These are phyloP conservation scores for Eupelmus urozonus DNA, from an alignment of 2,888 invertebrate species.

Conservation along the genomic window DNA sequence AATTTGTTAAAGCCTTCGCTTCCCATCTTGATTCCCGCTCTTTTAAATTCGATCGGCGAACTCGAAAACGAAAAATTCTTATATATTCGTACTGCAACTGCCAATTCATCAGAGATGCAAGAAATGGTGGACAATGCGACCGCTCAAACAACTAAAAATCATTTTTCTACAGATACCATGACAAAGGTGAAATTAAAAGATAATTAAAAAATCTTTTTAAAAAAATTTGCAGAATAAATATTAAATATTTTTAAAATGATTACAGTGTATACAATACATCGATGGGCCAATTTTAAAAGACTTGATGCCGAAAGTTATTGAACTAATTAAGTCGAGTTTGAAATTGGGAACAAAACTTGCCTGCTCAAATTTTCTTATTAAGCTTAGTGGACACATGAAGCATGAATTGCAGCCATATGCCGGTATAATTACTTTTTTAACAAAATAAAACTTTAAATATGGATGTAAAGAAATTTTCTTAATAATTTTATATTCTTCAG, in stretches of 20 bases:
- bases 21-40: slow-evolving; percentile 87
- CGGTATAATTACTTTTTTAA: slow-evolving; percentile 69
- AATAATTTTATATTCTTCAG: slow-evolving; percentile 67
- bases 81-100: slow-evolving; percentile 83
- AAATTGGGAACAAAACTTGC: slow-evolving; percentile 92
- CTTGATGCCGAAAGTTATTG: slow-evolving; percentile 88
- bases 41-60: slow-evolving; percentile 92
- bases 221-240: slow-evolving; percentile 4
- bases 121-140: slow-evolving; percentile 89
- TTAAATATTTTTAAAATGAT: slow-evolving; percentile 57
- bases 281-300: slow-evolving; percentile 87
- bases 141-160: slow-evolving; percentile 88
- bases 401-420: slow-evolving; percentile 81
- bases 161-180: slow-evolving; percentile 93
- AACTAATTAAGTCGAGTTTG: slow-evolving; percentile 87
- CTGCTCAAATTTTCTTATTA: slow-evolving; percentile 87
- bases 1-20: slow-evolving; percentile 89
- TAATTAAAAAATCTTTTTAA: slow-evolving; percentile 43
- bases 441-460: not conserved
- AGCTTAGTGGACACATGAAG: slow-evolving; percentile 79
- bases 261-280: slow-evolving; percentile 85
- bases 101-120: slow-evolving; percentile 85
- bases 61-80: slow-evolving; percentile 83
- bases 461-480: not conserved
- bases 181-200: slow-evolving; percentile 88